Evolutionary conservation across 1,140 invertebrate genomes (phyloP).

Genomic region (Conus betulinus): DNA sequence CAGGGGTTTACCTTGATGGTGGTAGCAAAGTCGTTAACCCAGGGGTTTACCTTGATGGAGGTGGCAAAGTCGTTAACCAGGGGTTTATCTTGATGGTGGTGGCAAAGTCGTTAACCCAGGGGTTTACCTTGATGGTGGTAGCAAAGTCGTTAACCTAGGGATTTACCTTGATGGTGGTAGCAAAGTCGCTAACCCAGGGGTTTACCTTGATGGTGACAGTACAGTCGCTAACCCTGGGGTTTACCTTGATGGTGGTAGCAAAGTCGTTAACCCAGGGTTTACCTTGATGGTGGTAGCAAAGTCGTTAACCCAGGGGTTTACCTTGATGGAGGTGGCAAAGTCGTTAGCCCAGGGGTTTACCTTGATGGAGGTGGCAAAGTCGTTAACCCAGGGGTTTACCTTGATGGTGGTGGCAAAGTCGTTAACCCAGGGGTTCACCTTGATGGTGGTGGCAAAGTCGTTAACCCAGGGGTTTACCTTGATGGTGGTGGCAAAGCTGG

Average conservation of each 20-base stretch:
- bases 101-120: slow-evolving; percentile 11
- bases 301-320: not conserved
- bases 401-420: no score
- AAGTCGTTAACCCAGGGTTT: not conserved
- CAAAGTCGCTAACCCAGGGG: not conserved
- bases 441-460: not conserved
- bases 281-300: no score
- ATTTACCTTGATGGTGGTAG: no score
- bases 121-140: no score
- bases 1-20: no score
- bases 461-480: slow-evolving; percentile 49
- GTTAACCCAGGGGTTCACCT: not conserved
- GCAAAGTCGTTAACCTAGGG: not conserved
- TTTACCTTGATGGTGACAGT: not conserved
- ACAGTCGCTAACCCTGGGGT: not conserved
- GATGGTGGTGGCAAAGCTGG: slow-evolving; percentile 51
- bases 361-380: slow-evolving; percentile 52
- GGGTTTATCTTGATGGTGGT: slow-evolving; percentile 56
- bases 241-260: slow-evolving; percentile 57
- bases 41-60: not conserved
- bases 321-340: not conserved
- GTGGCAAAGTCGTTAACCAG: no score
- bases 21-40: no score
- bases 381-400: no score
- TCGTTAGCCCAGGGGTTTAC: slow-evolving; percentile 33